phyloP scores from a whole-genome alignment of 2,113 vertebrate genomes.

The Campylomormyrus tamandua region DNA sequence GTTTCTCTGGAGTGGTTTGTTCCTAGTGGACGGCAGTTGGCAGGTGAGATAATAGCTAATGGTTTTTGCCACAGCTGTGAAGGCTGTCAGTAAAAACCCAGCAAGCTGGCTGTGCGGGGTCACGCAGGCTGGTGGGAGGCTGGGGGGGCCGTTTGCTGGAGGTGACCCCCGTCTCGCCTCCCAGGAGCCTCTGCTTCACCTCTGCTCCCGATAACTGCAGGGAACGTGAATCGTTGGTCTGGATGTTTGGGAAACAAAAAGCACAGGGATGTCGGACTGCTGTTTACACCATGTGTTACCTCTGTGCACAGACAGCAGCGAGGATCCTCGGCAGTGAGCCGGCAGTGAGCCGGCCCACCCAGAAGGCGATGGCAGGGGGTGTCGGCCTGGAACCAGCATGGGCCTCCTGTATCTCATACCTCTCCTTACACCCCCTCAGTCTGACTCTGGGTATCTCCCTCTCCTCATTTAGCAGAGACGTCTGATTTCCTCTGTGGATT shows the following conservation, averaged over 20 bases:
- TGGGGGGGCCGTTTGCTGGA: neutral
- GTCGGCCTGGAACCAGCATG: neutral
- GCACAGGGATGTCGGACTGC: neutral
- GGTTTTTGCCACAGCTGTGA: neutral
- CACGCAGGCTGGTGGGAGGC: neutral
- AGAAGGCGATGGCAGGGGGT: neutral
- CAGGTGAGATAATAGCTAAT: neutral
- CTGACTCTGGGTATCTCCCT: neutral
- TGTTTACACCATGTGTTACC: neutral
- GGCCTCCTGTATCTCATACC: neutral
- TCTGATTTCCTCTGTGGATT: neutral
- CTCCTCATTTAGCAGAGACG: neutral
- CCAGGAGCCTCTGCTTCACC: neutral
- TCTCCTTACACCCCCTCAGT: neutral
- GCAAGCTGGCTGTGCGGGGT: neutral
- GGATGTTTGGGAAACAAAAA: neutral
- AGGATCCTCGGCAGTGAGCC: neutral
- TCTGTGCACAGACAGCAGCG: neutral
- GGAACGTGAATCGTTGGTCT: neutral
- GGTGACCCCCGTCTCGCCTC: neutral
- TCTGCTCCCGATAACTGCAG: neutral
- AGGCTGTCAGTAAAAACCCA: conserved; percentile 31
- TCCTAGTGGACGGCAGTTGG: neutral
- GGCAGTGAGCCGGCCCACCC: neutral
- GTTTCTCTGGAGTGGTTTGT: neutral